These are phyloP conservation scores for Tinea pellionella DNA, from an alignment of 2,888 invertebrate species.

Conservation along the genomic window DNA sequence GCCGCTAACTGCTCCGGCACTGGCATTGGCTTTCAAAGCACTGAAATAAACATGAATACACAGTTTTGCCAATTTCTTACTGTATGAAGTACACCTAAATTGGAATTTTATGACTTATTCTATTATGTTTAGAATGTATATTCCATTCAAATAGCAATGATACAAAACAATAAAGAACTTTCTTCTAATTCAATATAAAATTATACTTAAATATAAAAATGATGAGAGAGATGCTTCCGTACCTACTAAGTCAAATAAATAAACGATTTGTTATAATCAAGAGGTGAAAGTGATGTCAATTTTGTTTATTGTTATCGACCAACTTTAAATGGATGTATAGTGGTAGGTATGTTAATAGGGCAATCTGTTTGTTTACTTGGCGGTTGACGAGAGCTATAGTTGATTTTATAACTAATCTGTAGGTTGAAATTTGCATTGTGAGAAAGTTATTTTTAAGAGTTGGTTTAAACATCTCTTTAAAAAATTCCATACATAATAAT, in stretches of 20 bases:
- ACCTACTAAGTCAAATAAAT: too few relatives aligned
- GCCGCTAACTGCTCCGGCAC: background rate
- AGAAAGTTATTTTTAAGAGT: background rate
- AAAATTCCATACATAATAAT: background rate
- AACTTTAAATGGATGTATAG: background rate
- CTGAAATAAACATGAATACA: constrained; percentile 48
- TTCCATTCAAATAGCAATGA: too few relatives aligned
- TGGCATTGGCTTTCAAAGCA: constrained; percentile 39
- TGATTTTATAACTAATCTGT: background rate
- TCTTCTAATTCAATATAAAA: background rate
- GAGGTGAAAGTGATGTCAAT: background rate
- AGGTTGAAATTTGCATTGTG: background rate
- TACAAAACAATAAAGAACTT: background rate
- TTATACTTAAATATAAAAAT: background rate
- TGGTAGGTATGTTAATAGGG: background rate
- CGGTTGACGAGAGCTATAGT: background rate
- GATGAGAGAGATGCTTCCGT: too few relatives aligned
- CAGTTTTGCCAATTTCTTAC: constrained; percentile 10
- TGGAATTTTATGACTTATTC: background rate
- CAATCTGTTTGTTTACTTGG: background rate
- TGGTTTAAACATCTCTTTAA: background rate
- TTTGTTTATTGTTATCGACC: background rate
- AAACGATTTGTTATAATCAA: background rate
- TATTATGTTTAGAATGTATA: too few relatives aligned
- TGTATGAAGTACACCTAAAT: background rate